These are phyloP conservation scores for Pteronotus mesoamericanus DNA, from an alignment of 2,797 vertebrate genomes.

Conservation along the genomic window DNA sequence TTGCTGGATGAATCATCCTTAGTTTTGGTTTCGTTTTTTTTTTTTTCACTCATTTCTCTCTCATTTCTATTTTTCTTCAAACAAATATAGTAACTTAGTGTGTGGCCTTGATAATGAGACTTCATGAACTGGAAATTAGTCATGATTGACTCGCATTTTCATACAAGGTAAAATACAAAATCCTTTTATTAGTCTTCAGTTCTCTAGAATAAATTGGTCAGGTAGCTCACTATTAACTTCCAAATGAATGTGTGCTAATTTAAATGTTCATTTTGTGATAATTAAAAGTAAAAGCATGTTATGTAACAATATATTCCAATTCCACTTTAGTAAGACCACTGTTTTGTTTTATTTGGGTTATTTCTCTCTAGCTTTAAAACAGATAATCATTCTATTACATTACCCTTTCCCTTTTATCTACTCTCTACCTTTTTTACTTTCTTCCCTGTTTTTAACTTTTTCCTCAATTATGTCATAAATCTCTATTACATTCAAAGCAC, in stretches of 20 bases:
- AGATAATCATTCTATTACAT: neutral
- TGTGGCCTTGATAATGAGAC: constrained; percentile 42
- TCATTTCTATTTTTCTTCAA: constrained; percentile 50
- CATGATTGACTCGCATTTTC: neutral
- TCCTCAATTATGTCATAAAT: neutral
- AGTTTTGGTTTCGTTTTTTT: neutral
- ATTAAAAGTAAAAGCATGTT: neutral
- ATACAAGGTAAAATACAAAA: neutral
- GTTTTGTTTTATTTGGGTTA: neutral
- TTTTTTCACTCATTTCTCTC: constrained; percentile 47
- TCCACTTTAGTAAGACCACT: neutral
- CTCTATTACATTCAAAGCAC: neutral
- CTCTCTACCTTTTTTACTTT: neutral
- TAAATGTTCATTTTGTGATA: neutral
- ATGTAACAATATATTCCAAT: neutral
- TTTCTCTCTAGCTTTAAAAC: neutral
- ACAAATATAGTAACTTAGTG: constrained; percentile 32
- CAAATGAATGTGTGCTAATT: constrained; percentile 2
- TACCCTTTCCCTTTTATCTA: neutral
- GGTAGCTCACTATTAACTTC: neutral
- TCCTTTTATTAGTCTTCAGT: neutral
- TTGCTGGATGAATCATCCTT: neutral
- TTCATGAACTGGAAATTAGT: neutral
- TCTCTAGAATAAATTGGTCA: neutral
- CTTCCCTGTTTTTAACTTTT: neutral